These are phyloP conservation scores for Himalopsyche phryganea DNA, from an alignment of 1,140 invertebrate genomes.

Conservation along the genomic window DNA sequence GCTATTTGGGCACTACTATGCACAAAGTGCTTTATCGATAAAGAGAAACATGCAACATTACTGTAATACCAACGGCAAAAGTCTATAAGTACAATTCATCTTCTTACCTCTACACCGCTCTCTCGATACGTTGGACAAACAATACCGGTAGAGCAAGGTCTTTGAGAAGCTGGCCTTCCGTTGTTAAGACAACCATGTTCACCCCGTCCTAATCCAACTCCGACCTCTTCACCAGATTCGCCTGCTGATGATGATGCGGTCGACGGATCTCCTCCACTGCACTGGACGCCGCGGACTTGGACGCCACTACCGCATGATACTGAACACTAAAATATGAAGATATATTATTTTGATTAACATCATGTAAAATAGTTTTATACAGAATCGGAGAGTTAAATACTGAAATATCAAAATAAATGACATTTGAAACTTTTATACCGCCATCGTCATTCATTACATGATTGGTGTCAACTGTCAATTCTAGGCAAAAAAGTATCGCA, in stretches of 20 bases:
- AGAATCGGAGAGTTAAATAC: no score
- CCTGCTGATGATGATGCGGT: slow-evolving; percentile 37
- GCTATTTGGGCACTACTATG: no score
- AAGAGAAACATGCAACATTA: no score
- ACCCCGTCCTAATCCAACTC: slow-evolving; percentile 70
- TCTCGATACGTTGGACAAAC: slow-evolving; percentile 54
- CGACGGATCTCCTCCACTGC: slow-evolving; percentile 38
- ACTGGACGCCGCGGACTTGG: slow-evolving; percentile 80
- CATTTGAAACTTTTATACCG: no score
- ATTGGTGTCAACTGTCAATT: no score
- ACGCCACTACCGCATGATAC: slow-evolving; percentile 78
- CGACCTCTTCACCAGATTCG: slow-evolving; percentile 75
- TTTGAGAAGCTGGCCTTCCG: slow-evolving; percentile 57
- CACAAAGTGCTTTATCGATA: no score
- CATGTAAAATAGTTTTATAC: no score
- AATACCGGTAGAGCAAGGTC: slow-evolving; percentile 66
- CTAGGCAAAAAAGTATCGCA: no score
- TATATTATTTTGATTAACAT: not conserved
- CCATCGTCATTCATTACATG: no score
- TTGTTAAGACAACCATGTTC: not conserved
- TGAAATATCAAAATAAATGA: no score
- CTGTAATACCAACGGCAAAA: no score
- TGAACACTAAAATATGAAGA: slow-evolving; percentile 66
- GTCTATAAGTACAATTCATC: no score
- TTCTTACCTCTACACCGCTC: slow-evolving; percentile 3